Evolutionary conservation across 2,888 invertebrate genomes (phyloP), one percentile per base, ranked within the genome.

Genomic region (Ceraclea dissimilis): DNA sequence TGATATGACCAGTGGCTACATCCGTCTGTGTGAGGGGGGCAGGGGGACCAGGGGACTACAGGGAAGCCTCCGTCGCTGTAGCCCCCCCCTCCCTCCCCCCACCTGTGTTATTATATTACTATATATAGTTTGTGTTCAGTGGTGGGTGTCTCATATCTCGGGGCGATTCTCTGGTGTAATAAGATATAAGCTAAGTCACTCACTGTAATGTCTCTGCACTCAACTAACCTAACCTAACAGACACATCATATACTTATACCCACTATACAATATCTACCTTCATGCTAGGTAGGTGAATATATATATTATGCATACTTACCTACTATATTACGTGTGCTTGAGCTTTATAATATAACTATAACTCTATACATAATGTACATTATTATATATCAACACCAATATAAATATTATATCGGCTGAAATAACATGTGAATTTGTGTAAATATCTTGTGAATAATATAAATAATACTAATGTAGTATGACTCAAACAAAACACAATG

Each of bases 1-100:
- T 82, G 80, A 83, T 82, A 81, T 80, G 80, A 82, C 81, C 83
- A 82, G 76, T 76, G 80, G 80, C 80, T 78, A 81, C 80, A 71
- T 51, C 54, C 22, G 48, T 34, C 49, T 13, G 19, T 43, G 47
- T 48, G 54, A n/a, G 17, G 54, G 16, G 31, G 18, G 51, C 18
- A n/a, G 47, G 18, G 33, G 8, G 56, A 31, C 5, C 22, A 13
- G 49, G 21, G 20, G 51, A 11, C 21, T 21, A 22, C 18, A 10
- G 46, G 18, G 18, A 16, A 16, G 48, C 19, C 8, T 31, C 10
- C 21, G 44, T 6, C 51, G 10, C 39, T 39, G 48, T 13, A 19
- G 47, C 39, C 11, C 52, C 52, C 17, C 20, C 19, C 11, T n/a
- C 39, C 54, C 33, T 46, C 44, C 20, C 47, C 20, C 31, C 16